A percentile compares a stretch with the other conserved stretches of the same genome.
Evolutionary conservation across 2,113 vertebrate species (phyloP).

Genomic region (Nibea albiflora): DNA sequence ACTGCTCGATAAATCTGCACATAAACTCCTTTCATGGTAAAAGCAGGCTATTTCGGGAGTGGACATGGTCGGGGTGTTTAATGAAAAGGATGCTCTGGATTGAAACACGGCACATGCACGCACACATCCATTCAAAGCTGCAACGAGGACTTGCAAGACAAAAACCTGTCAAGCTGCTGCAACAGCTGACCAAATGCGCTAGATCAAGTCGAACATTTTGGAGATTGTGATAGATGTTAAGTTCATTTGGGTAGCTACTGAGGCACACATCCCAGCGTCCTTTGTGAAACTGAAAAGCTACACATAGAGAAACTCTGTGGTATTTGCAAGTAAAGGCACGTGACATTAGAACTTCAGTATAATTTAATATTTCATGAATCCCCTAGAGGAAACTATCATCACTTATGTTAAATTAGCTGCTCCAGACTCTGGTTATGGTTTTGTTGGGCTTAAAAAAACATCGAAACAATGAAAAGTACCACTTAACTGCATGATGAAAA

Average conservation of each 20-base stretch:
- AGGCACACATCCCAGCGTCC: neutral
- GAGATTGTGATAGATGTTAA: neutral
- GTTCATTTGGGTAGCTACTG: slow-evolving; percentile 15
- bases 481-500: neutral
- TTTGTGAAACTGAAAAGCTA: neutral
- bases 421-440: neutral
- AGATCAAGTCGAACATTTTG: no score
- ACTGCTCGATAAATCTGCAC: slow-evolving; percentile 44
- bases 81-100: slow-evolving; percentile 32
- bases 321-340: neutral
- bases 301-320: neutral
- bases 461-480: neutral
- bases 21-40: slow-evolving; percentile 72
- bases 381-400: neutral
- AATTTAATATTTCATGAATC: neutral
- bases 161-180: neutral
- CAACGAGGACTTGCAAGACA: neutral
- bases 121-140: neutral
- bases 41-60: slow-evolving; percentile 32
- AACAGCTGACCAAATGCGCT: neutral
- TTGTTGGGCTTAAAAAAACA: neutral
- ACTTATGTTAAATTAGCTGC: neutral
- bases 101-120: slow-evolving; percentile 6
- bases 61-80: slow-evolving; percentile 16
- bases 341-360: neutral